Base-by-base conservation (phyloP, 2,888 invertebrate genomes). In the Ceriagrion tenellum region DNA sequence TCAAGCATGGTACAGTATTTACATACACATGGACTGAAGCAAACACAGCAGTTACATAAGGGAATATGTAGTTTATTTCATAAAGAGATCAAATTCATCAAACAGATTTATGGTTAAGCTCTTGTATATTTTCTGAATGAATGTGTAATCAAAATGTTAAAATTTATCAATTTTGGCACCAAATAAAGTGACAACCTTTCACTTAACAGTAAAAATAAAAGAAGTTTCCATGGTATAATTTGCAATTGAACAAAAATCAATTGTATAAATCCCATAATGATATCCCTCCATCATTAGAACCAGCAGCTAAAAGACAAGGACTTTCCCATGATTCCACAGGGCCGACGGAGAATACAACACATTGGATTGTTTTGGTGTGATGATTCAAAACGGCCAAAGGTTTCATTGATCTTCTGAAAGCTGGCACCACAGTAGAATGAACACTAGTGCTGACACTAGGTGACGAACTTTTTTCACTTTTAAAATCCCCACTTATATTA, bases 211-310 rank as follows among this genome's bases (percentile, higher is more conserved):
- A 69, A 18, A 59, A 59, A 3, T 69, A 69, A 69, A 69, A 26
- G 0, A 69, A 69, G 23, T 26, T 69, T n/a, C 69, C 10, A 3
- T 81, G 30, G 12, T 69, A 23, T 69, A 1, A 30, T 12, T 81
- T 30, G 3, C 16, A 81, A 23, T 74, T 81, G 55, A 96, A 95
- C 23, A 95, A 95, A 90, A 59, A 96, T 97, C 96, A 97, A 97
- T 98, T 98, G 96, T 98, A 98, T 96, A 98, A 97, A 97, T 98
- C 98, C 98, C 98, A 98, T 95, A 98, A 97, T 12, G 98, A 98
- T 96, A 98, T 98, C 96, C 98, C 98, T 96, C 98, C 98, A 97
- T 98, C 98, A 95, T 98, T 97, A 55, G 98, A 98, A 90, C 98
- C 98, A 0, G 98, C 98, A 26, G 98, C 98, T 98, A 98, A 98